These are phyloP conservation scores for Drosophila birchii DNA, from an alignment of 2,888 invertebrate genomes.

Conservation along the genomic window DNA sequence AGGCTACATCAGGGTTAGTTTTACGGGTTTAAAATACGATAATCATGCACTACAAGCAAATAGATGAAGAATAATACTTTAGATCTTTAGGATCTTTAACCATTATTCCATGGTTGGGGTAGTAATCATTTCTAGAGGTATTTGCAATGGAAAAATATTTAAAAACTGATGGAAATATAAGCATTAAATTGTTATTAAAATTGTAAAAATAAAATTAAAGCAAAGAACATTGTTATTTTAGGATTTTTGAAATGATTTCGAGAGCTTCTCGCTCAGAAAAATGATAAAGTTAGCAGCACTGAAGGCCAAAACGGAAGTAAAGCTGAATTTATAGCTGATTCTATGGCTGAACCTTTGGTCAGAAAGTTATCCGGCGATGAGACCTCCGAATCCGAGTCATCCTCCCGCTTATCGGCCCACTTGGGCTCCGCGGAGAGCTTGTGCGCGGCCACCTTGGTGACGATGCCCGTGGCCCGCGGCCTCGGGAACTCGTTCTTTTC, in stretches of 20 bases:
- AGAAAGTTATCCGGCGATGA: conserved; percentile 91
- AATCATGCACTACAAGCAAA: conserved; percentile 16
- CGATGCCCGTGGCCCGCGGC: conserved; percentile 76
- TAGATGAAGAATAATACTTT: background rate
- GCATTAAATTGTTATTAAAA: background rate
- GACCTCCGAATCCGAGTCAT: conserved; percentile 93
- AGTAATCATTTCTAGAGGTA: background rate
- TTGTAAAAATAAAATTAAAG: background rate
- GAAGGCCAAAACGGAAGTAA: too few relatives aligned
- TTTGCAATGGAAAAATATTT: too few relatives aligned
- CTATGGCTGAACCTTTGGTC: conserved; percentile 87
- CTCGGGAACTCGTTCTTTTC: conserved; percentile 82
- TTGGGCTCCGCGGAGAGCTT: conserved; percentile 83
- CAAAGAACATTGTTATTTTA: background rate
- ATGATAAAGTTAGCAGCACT: background rate
- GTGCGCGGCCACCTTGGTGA: conserved; percentile 82
- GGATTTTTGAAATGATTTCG: background rate
- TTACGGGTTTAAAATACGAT: background rate
- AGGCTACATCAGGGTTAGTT: conserved; percentile 27
- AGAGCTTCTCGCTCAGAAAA: background rate
- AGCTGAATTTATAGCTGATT: background rate
- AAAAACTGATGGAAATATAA: background rate
- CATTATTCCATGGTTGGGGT: too few relatives aligned
- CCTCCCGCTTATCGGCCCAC: conserved; percentile 86
- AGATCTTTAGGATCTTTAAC: too few relatives aligned